Base-by-base conservation (phyloP, 1,140 invertebrate genomes). In the Neodiprion lecontei region DNA sequence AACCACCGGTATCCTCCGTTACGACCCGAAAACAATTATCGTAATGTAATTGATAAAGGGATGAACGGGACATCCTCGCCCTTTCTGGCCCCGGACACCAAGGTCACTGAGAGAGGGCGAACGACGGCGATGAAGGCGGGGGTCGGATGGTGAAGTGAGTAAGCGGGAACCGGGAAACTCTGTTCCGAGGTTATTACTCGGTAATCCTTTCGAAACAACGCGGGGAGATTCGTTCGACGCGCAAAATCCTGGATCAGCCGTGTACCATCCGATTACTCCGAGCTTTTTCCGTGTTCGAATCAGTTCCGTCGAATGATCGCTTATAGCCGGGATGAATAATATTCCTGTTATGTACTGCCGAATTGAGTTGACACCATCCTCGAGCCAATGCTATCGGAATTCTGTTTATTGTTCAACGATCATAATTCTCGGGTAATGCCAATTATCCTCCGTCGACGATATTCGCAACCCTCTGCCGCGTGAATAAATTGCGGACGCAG, bases 301-400 rank as follows among this genome's bases (percentile, higher is more conserved):
- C 67, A 23, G 11, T 47, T 69, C 67, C 11, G 21, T 47, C 40
- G 48, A 69, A 76, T 76, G 65, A 71, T 75, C 68, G 14, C 28
- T 40, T 5, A 5, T 40, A 40, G 28, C n/a, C 76, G 66, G 67
- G 53, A 4, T 50, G 75, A 76, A 76, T 82, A 74, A 82, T 75
- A 73, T 74, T 48, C 68, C 53, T 80, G 78, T 79, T 78, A 78
- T 80, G 78, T 67, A 80, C 68, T 74, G 28, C 28, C 28, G 74
- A 76, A 79, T 49, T 68, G 70, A 67, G 74, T 74, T 79, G 77
- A 79, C 53, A 17, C 53, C 74, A 2, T 40, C 28, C 73, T 75
- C 69, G 67, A 75, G 28, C 68, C 48, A 72, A 68, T 47, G 48
- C 47, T 69, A 69, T 1, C 48, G 14, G 28, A 14, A 21, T 70